phyloP scores from a whole-genome alignment of 1,140 invertebrate species.

The Acromyrmex heyeri region DNA sequence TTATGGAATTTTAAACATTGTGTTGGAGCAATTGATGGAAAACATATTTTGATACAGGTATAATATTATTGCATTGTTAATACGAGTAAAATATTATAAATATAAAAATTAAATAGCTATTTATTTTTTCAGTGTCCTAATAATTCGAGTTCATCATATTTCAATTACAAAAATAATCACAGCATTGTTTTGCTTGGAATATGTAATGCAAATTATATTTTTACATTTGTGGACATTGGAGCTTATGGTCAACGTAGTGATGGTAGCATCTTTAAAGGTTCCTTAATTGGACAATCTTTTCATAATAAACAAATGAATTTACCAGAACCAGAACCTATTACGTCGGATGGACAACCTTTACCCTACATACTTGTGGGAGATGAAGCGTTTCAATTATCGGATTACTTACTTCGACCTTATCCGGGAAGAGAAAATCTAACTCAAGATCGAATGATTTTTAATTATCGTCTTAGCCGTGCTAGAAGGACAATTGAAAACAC shows the following conservation, averaged over 20 bases:
- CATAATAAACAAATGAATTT: background rate
- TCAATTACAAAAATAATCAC: background rate
- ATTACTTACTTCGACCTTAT: slow-evolving; percentile 7
- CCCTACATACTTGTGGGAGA: background rate
- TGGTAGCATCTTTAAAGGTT: background rate
- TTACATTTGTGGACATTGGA: slow-evolving; percentile 11
- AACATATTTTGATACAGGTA: too few relatives aligned
- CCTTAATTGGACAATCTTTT: background rate
- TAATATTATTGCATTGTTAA: too few relatives aligned
- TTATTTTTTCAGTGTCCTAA: slow-evolving; percentile 4
- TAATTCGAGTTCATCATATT: background rate
- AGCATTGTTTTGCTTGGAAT: background rate
- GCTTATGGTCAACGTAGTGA: background rate
- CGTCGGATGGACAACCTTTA: background rate
- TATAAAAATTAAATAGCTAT: too few relatives aligned
- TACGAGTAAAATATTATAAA: too few relatives aligned
- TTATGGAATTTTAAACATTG: too few relatives aligned
- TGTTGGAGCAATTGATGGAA: too few relatives aligned
- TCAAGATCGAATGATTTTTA: background rate
- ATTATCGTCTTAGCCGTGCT: background rate
- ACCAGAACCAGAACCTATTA: background rate
- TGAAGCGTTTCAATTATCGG: background rate
- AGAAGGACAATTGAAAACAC: background rate
- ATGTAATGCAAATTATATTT: background rate
- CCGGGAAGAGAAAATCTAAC: background rate